Base-by-base conservation (phyloP, 2,888 invertebrate species). In the Standfussiana lucernea region DNA sequence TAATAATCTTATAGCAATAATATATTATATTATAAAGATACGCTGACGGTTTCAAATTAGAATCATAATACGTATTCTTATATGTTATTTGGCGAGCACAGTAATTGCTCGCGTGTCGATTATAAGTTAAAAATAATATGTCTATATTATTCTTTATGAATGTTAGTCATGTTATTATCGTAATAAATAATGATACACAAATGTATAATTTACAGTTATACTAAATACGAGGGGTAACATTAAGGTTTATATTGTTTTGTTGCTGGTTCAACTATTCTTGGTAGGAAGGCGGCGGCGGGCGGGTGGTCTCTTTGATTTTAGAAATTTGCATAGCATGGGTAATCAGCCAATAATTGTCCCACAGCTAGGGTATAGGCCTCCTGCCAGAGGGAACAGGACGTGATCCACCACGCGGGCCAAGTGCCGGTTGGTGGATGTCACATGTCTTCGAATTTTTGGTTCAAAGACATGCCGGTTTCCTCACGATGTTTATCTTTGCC, bases 101-200 rank as follows among this genome's bases (percentile, higher is more conserved):
- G 92, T 95, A 94, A 95, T 95, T 95, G 95, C 90, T 87, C 91
- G 90, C 92, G 93, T 93, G 92, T 91, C 86, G 88, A 90, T 91
- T 91, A 90, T 93, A 91, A 89, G 91, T 93, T 91, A 91, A 93
- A 93, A 91, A 92, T 92, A 90, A 91, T 91, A 91, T 89, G 89
- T 90, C 85, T 91, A 91, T 93, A 93, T 92, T 92, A 90, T 91
- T 90, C 86, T 91, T 87, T 89, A 90, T 90, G 90, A 91, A 89
- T 90, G 91, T 92, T 92, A 91, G 91, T 91, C 91, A 86, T 90
- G 90, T 93, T 91, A 94, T 94, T 93, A 94, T 88, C 88, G 90
- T 91, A 93, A 92, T 93, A 93, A 93, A 92, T 92, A 92, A 90
- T 89, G 88, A 89, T 89, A 88, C 89, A 86, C 83, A 85, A 84